Evolutionary conservation across 2,797 vertebrate species (phyloP), one percentile per base, ranked within the genome.

Genomic region (Myiothlypis coronata): DNA sequence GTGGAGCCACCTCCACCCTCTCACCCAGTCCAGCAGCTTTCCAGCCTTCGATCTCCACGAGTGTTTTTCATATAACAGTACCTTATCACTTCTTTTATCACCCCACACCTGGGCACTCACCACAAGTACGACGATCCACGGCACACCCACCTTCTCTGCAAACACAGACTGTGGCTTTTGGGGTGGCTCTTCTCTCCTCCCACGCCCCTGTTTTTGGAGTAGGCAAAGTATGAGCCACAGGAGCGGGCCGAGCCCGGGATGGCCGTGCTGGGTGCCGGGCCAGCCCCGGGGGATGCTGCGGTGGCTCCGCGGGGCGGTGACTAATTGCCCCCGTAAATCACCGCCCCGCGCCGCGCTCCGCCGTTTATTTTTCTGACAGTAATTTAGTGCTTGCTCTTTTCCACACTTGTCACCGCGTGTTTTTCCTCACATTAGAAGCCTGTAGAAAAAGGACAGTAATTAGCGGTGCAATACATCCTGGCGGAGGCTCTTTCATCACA

Each of bases 261-360:
- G 44, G 10, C 49, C 6, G 11, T 12, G 56, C 30, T 28, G 35
- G 56, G 46, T 16, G 56, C 15, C 6, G 37, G 50, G 41, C 47
- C 60, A n/a, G 88, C 24, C 34, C 43, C 63, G 1, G 46, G 59
- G 71, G 75, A 34, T 53, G 79, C 71, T 59, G 83, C 47, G 5
- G 60, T 32, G 98, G 98, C 98, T 98, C 98, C 94, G 96, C 98
- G 98, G 99, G 99, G 99, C 98, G 98, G 99, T 99, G 98, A 98
- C 98, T 99, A 99, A 99, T 99, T 99, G 99, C 99, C 99, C 99
- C 99, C 98, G 99, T 99, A 99, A 99, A 99, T 99, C 99, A 99
- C 98, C 52, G 97, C 93, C 95, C 98, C 80, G 98, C 98, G 97
- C 97, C 96, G 97, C 97, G 97, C 98, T 98, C 98, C 98, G 98